Base-by-base conservation (phyloP, 2,113 vertebrate species). In the Ailurus styani region DNA sequence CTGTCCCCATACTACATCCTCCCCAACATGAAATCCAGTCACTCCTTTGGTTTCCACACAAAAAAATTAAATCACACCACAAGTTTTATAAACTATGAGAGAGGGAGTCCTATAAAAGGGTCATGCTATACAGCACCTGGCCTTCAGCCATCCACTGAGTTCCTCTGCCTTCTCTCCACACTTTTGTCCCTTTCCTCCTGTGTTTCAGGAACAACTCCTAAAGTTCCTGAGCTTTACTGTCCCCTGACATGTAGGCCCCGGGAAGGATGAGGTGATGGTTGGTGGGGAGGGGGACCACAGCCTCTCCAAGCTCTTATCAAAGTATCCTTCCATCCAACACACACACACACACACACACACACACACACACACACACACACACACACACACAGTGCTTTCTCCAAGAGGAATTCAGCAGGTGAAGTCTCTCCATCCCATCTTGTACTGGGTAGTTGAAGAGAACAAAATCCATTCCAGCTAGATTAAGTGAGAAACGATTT, bases 391-490 rank as follows among this genome's bases (percentile, higher is more conserved):
- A 54, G 15, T 27, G 31, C n/a, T 68, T 91, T 77, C 25, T 52
- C 87, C 73, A 81, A 64, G 83, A 95, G 60, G 72, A 90, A 78
- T 40, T 78, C 1, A 6, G 84, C 45, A 89, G 25, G 62, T n/a
- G 73, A 90, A 90, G 40, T 73, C 68, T 94, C 93, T 94, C 90
- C 23, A 25, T 75, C 42, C 47, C 21, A 3, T n/a, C 52, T 83
- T 88, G 55, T 62, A 83, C 54, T 82, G 81, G 85, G 90, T 77
- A 84, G 77, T 21, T 75, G 55, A 88, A 95, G 70, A 85, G 47
- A 96, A 96, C 27, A 92, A 97, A 95, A 75, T 93, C 84, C 12
- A 92, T 68, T 92, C 75, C 52, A 34, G 84, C 68, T 70, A 87
- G 31, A 90, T 70, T 37, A 84, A 77, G 81, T 18, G 64, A 96